Evolutionary conservation across 2,113 vertebrate genomes (phyloP).

Genomic region (Rutilus rutilus): DNA sequence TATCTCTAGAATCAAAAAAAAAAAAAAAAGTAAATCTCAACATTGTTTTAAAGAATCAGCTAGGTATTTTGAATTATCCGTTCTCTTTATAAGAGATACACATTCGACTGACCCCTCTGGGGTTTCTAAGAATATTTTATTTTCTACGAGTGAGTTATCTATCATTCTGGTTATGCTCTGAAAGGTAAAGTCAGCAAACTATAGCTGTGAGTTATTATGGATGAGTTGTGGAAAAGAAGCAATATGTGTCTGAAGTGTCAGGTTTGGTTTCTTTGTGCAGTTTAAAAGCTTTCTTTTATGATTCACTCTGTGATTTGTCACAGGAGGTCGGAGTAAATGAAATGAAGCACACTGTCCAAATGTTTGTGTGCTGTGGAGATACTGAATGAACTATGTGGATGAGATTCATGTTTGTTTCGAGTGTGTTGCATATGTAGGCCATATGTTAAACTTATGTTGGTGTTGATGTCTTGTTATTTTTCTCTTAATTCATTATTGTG

Average conservation of each 20-base stretch:
- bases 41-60: constrained; percentile 10
- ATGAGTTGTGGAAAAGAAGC: constrained; percentile 1
- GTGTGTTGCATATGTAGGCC: constrained; percentile 48
- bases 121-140: constrained; percentile 40
- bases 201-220: background rate
- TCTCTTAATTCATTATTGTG: constrained; percentile 5
- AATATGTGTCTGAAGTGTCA: constrained; percentile 5
- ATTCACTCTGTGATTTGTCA: background rate
- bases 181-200: constrained; percentile 14
- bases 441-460: background rate
- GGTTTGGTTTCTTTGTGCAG: background rate
- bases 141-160: background rate
- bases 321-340: background rate
- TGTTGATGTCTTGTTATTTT: background rate
- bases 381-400: background rate
- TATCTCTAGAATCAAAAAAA: background rate
- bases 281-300: background rate
- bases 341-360: constrained; percentile 1
- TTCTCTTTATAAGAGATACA: constrained; percentile 60
- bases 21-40: background rate
- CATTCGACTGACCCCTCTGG: constrained; percentile 25
- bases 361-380: background rate
- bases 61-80: background rate
- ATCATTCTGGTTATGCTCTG: constrained; percentile 33
- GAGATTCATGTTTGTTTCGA: background rate